phyloP scores from a whole-genome alignment of 2,113 vertebrate species.

The Regulus satrapa region DNA sequence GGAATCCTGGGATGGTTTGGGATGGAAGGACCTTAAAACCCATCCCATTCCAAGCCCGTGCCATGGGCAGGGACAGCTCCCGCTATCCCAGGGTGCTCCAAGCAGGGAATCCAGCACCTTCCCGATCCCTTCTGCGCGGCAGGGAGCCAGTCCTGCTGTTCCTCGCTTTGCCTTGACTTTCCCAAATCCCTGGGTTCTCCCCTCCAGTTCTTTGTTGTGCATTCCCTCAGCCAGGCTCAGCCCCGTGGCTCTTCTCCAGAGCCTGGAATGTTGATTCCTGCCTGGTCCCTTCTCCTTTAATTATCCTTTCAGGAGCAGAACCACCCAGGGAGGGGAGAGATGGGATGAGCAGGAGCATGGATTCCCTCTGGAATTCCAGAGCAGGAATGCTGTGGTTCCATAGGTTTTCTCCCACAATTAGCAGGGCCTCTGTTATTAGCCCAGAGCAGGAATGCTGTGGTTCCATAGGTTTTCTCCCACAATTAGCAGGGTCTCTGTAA shows the following conservation, averaged over 20 bases:
- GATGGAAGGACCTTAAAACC: background rate
- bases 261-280: background rate
- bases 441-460: background rate
- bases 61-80: background rate
- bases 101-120: background rate
- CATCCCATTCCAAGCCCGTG: background rate
- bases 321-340: background rate
- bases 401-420: background rate
- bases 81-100: background rate
- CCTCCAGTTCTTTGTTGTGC: background rate
- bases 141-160: background rate
- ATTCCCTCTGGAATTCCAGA: background rate
- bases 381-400: background rate
- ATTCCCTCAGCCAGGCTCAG: background rate
- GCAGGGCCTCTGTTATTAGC: background rate
- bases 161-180: background rate
- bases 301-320: background rate
- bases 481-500: background rate
- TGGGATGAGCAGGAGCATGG: background rate
- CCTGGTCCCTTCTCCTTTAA: background rate
- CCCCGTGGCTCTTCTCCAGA: background rate
- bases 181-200: background rate
- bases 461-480: background rate
- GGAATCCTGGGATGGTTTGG: background rate
- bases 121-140: accelerated